Base-by-base conservation (phyloP, 1,140 invertebrate species). In the Ceratosolen fusciceps region DNA sequence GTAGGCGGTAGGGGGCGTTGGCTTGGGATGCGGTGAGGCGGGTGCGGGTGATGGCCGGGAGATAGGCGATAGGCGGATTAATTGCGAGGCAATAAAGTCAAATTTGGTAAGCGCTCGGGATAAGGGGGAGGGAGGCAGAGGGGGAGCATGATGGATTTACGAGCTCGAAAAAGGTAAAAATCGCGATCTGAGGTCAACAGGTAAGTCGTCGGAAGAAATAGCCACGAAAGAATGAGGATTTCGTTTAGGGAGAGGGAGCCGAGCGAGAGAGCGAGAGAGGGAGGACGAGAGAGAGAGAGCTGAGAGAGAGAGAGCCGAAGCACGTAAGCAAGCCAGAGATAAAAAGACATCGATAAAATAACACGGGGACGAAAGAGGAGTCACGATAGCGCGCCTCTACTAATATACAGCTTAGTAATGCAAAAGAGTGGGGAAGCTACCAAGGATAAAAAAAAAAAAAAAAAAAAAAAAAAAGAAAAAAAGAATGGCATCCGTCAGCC, bases 401-500 rank as follows among this genome's bases (percentile, higher is more conserved):
- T 9, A 56, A 21, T 2, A 4, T 2, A 24, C 52, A 5, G 52
- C 16, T 56, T 21, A 4, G 21, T 24, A 24, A 8, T 21, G 52
- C 5, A 24, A 39, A 67, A 39, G 34, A 52, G 70, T 19, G 70
- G 70, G 70, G 26, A 19, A 7, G 5, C 39, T 5, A 5, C 39
- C 39, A 43, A 43, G 5, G 39, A 43, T 43, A 43, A 43, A n/a
- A n/a, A n/a, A n/a, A n/a, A n/a, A n/a, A n/a, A n/a, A n/a, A n/a
- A n/a, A n/a, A n/a, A n/a, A n/a, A n/a, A n/a, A n/a, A n/a, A n/a
- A 47, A 72, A 72, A 52, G 70, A 72, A 56, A 72, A 72, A 73
- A 75, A 75, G 60, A 47, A 1, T 47, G 8, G 2, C 47, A 24
- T 3, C 70, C 24, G n/a, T n/a, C 9, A n/a, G n/a, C n/a, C n/a